Conservation (phyloP, 2,888 invertebrate species). For the Heliconius cydno region DNA sequence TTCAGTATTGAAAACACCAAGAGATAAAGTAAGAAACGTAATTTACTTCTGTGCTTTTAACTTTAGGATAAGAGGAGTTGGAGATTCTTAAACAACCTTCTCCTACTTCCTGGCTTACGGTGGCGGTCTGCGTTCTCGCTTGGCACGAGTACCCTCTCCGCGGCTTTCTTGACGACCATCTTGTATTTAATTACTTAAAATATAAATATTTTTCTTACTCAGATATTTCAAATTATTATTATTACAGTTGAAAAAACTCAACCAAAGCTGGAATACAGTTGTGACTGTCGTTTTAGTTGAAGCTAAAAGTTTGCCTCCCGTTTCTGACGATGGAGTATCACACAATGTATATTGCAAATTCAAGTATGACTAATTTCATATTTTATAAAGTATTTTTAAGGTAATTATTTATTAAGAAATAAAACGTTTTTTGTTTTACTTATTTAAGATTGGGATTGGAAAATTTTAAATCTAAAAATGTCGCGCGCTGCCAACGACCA, state of each 20-base stretch:
- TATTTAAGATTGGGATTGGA: conserved; percentile 65
- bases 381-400: not conserved
- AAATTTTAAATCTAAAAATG: conserved; percentile 65
- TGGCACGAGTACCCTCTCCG: not conserved
- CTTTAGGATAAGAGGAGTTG: too few species aligned
- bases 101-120: too few species aligned
- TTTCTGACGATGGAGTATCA: conserved; percentile 62
- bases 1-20: conserved; percentile 31
- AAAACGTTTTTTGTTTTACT: not conserved
- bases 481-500: conserved; percentile 59
- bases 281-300: conserved; percentile 69
- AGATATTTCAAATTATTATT: not conserved
- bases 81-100: too few species aligned
- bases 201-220: not conserved
- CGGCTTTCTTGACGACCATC: not conserved
- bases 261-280: conserved; percentile 54
- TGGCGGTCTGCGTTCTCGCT: not conserved
- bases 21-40: conserved; percentile 34
- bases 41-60: not conserved
- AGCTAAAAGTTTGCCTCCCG: conserved; percentile 66
- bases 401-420: too few species aligned
- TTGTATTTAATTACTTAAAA: not conserved
- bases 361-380: conserved; percentile 54
- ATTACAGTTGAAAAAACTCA: conserved; percentile 38
- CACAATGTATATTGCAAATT: conserved; percentile 70